Evolutionary conservation across 2,113 vertebrate genomes (phyloP), one percentile per base, ranked within the genome.

Genomic region (Epinephelus moara): DNA sequence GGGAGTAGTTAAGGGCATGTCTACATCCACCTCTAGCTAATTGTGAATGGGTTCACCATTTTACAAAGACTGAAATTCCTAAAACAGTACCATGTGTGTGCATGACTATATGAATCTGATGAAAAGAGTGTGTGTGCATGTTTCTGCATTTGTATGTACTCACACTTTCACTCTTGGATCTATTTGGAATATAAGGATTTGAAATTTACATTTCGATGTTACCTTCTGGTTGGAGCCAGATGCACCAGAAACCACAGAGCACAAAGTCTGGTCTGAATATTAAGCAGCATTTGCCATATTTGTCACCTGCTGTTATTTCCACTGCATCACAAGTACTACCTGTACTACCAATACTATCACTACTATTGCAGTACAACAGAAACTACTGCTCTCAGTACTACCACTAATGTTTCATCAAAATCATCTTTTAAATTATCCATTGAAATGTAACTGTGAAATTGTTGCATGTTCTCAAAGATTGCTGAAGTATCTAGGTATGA

Each of bases 1-100:
- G 77, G 33, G 75, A 74, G 83, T 68, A 55, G 88, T 78, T 52
- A 70, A 81, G 78, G 83, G 86, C 21, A 75, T 82, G 83, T 80
- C 87, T 21, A 23, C 40, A 30, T 66, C 75, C n/a, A 75, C 57
- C 25, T 55, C 62, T n/a, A 50, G 33, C 61, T 49, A n/a, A 82
- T n/a, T 59, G 61, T 56, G 14, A 23, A 50, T 1, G 15, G 2
- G 11, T 57, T 19, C 49, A 47, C 10, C 2, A 42, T 53, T 23
- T 50, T 45, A 81, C 69, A 70, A 78, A 87, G 62, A 63, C 0
- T 49, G 6, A 19, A 2, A 78, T 33, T 3, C 15, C 8, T 7
- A 64, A 50, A 66, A 50, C 27, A 42, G n/a, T 57, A 73, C 10
- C 12, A 56, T 37, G 2, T 66, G 47, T 27, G 19, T 2, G 4